Evolutionary conservation across 2,888 invertebrate genomes (phyloP), one percentile per base, ranked within the genome.

Genomic region (Anoncus sp.): DNA sequence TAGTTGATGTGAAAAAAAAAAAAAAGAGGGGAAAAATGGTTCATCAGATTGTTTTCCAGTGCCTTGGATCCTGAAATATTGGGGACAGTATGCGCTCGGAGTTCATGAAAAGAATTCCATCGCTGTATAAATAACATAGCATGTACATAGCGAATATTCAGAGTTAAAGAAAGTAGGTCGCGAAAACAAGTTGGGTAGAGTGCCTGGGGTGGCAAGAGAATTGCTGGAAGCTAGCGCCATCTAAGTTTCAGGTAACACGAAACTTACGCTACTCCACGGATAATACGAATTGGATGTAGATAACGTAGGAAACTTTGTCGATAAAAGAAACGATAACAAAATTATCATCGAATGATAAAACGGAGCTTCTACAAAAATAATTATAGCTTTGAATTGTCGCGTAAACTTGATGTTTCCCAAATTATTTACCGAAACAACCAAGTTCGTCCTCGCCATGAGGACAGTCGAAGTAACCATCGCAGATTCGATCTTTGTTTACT

Each of bases 401-500:
- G 22, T 24, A 20, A 24, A 14, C 1, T 43, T 16, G 16, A 62
- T 18, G 2, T 14, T 38, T 49, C 43, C 14, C 0, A 45, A 27
- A 38, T 47, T 40, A 14, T 87, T 92, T 92, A 96, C 96, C 96
- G 87, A 94, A 94, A 88, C 97, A 97, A 20, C 94, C 96, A 85
- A 95, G 91, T 92, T 97, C 97, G 85, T 97, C 97, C 92, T 96
- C 96, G 20, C 95, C 96, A 83, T 94, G 93, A 0, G 97, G 97
- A 88, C 97, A 97, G 87, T 97, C 97, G 57, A 94, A 94, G 86
- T 95, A 96, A 16, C 96, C 96, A 89, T 97, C 97, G 86, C 97
- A 97, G 0, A 95, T 89, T 81, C 96, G 93, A 3, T 93, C 92
- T 55, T 92, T 91, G 16, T 93, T 93, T 12, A 97, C 93, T 73